Evolutionary conservation across 2,113 vertebrate genomes (phyloP).

Genomic region (Cricetomys ansorgei): DNA sequence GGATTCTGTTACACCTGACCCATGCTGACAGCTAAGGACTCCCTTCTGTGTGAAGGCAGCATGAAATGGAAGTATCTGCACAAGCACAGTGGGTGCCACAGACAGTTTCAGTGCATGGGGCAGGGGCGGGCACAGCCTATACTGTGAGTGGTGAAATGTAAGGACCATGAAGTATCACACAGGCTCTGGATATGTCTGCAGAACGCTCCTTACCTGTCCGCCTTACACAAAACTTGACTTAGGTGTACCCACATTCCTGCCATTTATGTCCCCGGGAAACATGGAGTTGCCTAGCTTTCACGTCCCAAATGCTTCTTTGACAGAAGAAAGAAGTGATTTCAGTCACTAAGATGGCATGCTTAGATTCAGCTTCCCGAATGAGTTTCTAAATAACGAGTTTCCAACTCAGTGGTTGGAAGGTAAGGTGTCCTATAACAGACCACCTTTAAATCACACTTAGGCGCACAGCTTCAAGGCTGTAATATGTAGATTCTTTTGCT

Average conservation of each 20-base stretch:
- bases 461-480: background rate
- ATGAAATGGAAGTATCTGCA: background rate
- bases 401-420: background rate
- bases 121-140: background rate
- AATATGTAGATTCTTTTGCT: background rate
- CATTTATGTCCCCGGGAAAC: background rate
- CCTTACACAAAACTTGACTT: background rate
- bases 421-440: background rate
- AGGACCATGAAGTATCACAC: background rate
- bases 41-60: background rate
- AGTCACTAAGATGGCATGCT: background rate
- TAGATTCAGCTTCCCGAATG: background rate
- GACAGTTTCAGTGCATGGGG: background rate
- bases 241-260: background rate
- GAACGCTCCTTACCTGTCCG: fast-evolving
- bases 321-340: background rate
- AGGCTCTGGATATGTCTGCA: background rate
- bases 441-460: background rate
- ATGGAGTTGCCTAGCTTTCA: background rate
- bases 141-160: background rate
- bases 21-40: background rate
- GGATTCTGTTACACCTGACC: background rate
- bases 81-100: background rate
- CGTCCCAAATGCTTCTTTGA: background rate
- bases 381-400: constrained; percentile 35